Conservation (phyloP, 2,888 invertebrate genomes). For the Patella caerulea region DNA sequence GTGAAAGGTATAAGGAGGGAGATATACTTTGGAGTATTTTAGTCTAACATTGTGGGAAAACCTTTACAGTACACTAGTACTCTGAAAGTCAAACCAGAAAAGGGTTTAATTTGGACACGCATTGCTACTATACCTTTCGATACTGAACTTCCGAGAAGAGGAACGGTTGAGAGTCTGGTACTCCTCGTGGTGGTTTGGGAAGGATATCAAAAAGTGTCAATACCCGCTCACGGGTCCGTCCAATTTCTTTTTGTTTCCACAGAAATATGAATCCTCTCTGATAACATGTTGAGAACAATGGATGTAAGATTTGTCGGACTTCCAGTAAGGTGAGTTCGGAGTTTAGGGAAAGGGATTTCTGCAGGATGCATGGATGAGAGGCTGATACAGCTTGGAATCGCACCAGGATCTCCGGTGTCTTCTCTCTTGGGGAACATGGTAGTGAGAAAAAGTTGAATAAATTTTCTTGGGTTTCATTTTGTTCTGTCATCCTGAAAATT, state of each 20-base stretch:
- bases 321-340: constrained; percentile 35
- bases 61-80: too few relatives aligned
- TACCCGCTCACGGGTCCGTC: constrained; percentile 33
- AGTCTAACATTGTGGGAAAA: too few relatives aligned
- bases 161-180: constrained; percentile 30
- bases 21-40: too few relatives aligned
- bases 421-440: constrained; percentile 40
- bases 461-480: constrained; percentile 3
- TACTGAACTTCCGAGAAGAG: constrained; percentile 42
- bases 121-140: constrained; percentile 33
- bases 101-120: too few relatives aligned
- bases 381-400: constrained; percentile 40
- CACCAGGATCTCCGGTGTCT: constrained; percentile 37
- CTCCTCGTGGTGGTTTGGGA: constrained; percentile 33
- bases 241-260: constrained; percentile 37
- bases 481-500: too few relatives aligned
- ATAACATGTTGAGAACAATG: constrained; percentile 30
- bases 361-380: constrained; percentile 32
- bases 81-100: too few relatives aligned
- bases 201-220: constrained; percentile 43
- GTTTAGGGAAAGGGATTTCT: constrained; percentile 36
- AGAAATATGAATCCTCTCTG: constrained; percentile 46
- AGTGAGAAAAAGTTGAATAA: constrained; percentile 39
- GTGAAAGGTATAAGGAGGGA: too few relatives aligned
- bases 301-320: constrained; percentile 32